Percentiles rank a stretch among this genome's conserved stretches.
Conservation (phyloP, 2,113 vertebrate species). For the human region DNA sequence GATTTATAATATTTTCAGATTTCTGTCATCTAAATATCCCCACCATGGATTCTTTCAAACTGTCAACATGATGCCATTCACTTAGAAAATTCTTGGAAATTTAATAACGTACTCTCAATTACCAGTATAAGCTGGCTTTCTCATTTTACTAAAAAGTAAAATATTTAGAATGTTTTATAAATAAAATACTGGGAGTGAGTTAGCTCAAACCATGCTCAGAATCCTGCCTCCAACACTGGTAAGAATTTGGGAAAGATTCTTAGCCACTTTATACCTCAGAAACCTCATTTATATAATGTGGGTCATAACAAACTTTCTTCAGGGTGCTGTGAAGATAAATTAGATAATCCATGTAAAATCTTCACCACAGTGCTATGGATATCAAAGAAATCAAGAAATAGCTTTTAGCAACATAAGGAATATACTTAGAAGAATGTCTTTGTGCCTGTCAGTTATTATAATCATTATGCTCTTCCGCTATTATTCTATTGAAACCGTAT, state of each 20-base stretch:
- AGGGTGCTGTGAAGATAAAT: background rate
- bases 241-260: background rate
- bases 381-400: background rate
- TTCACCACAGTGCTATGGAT: background rate
- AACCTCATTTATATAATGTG: background rate
- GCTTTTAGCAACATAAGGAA: background rate
- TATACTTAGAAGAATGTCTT: background rate
- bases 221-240: background rate
- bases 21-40: background rate
- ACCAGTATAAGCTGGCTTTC: background rate
- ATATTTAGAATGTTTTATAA: background rate
- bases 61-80: background rate
- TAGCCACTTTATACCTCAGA: background rate
- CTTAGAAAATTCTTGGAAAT: background rate
- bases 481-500: background rate
- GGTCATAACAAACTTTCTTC: background rate
- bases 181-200: background rate
- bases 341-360: background rate
- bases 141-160: background rate
- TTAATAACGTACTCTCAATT: background rate
- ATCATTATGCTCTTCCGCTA: too few relatives aligned
- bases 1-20: background rate
- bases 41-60: background rate
- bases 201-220: background rate
- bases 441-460: too few relatives aligned